phyloP scores from a whole-genome alignment of 2,113 vertebrate genomes.

The Egretta garzetta region DNA sequence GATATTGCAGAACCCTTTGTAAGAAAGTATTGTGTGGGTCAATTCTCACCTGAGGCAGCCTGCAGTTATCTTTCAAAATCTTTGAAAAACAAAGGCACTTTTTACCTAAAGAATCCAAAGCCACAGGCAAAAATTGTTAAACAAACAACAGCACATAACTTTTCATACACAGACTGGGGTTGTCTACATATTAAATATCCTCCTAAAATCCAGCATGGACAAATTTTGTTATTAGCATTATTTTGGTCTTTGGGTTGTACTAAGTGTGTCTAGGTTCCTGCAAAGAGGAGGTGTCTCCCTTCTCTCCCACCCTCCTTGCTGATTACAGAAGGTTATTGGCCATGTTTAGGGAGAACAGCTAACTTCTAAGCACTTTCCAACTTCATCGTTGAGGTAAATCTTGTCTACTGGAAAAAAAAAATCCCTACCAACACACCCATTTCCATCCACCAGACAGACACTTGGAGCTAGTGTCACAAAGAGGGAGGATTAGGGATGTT shows the following conservation, averaged over 20 bases:
- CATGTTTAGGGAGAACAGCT: background rate
- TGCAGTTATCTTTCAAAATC: background rate
- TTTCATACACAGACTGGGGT: background rate
- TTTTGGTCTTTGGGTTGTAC: background rate
- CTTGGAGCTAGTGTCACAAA: background rate
- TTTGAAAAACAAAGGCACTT: background rate
- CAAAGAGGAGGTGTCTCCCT: background rate
- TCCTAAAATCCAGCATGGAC: background rate
- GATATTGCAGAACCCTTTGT: background rate
- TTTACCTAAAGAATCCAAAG: background rate
- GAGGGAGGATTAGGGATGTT: background rate
- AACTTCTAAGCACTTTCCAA: background rate
- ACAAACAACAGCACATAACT: background rate
- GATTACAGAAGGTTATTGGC: background rate
- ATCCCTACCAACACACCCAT: background rate
- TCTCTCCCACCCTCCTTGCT: background rate
- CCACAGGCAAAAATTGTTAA: background rate
- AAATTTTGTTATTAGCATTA: background rate
- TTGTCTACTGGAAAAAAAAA: background rate
- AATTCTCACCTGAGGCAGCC: background rate
- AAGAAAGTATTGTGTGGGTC: background rate
- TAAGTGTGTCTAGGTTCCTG: background rate
- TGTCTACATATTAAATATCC: background rate
- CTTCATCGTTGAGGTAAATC: background rate
- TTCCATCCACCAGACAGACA: background rate